Evolutionary conservation across 2,797 vertebrate genomes (phyloP).

Genomic region (Diplodus sargus): DNA sequence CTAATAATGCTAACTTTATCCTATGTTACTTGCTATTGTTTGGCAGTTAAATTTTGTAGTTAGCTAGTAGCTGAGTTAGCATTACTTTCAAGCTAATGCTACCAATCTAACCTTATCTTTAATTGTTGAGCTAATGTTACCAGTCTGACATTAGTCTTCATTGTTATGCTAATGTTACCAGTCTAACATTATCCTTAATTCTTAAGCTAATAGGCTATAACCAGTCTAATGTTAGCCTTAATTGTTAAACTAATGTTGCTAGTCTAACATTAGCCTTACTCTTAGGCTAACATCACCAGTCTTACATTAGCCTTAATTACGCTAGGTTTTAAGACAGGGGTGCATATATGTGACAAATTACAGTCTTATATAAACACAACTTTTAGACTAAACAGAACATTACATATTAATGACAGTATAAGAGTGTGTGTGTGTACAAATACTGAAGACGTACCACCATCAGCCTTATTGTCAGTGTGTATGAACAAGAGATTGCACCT

Average conservation of each 20-base stretch:
- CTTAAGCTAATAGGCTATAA: too few relatives aligned
- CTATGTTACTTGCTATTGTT: not conserved
- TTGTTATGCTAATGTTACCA: not conserved
- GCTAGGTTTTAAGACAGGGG: not conserved
- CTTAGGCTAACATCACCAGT: too few relatives aligned
- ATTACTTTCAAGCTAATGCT: not conserved
- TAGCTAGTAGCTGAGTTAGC: too few relatives aligned
- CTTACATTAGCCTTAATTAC: too few relatives aligned
- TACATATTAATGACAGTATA: not conserved
- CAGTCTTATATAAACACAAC: not conserved
- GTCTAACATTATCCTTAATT: too few relatives aligned
- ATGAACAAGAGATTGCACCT: slow-evolving; percentile 35
- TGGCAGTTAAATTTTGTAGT: not conserved
- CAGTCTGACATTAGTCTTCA: too few relatives aligned
- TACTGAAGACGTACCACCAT: not conserved
- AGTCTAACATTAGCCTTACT: too few relatives aligned
- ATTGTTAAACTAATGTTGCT: too few relatives aligned
- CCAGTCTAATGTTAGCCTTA: too few relatives aligned
- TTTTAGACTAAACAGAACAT: not conserved
- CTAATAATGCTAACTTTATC: not conserved
- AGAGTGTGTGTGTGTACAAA: not conserved
- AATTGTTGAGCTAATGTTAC: too few relatives aligned
- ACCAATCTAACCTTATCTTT: too few relatives aligned
- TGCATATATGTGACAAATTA: not conserved
- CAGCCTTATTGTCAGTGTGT: not conserved